Evolutionary conservation across 2,113 vertebrate species (phyloP).

Genomic region (Merops nubicus): DNA sequence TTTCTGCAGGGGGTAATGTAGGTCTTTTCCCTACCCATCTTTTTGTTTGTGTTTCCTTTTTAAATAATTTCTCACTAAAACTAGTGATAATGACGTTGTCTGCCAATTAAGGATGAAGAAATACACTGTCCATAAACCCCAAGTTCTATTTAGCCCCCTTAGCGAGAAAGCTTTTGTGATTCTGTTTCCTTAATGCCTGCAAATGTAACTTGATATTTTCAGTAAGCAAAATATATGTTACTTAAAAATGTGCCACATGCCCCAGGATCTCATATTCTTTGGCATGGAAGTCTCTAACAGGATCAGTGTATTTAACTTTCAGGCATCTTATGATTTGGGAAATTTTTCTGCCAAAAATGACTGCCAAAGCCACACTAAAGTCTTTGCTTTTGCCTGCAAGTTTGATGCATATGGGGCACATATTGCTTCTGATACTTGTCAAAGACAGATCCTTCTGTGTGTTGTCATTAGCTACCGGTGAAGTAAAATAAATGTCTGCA

Average conservation of each 20-base stretch:
- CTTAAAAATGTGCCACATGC: not conserved
- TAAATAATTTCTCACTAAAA: not conserved
- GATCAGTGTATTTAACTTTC: not conserved
- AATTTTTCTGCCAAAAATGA: conserved; percentile 7
- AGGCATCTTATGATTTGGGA: not conserved
- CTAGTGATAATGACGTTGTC: not conserved
- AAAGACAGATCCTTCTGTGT: conserved; percentile 31
- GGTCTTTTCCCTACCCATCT: not conserved
- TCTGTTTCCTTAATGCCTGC: not conserved
- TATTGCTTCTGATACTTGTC: conserved; percentile 33
- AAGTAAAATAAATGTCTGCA: conserved; percentile 34
- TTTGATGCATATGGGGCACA: not conserved
- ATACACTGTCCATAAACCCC: not conserved
- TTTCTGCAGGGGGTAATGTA: not conserved
- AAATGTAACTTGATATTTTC: not conserved
- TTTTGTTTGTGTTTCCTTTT: not conserved
- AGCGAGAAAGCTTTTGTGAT: not conserved
- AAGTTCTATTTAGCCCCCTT: not conserved
- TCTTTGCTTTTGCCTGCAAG: not conserved
- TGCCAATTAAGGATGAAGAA: not conserved
- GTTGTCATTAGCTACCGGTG: conserved; percentile 40
- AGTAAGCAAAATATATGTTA: not conserved
- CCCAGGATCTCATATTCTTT: not conserved
- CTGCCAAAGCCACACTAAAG: not conserved
- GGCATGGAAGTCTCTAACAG: not conserved